Base-by-base conservation (phyloP, 2,888 invertebrate genomes). In the Hirtodrosophila histrioides region DNA sequence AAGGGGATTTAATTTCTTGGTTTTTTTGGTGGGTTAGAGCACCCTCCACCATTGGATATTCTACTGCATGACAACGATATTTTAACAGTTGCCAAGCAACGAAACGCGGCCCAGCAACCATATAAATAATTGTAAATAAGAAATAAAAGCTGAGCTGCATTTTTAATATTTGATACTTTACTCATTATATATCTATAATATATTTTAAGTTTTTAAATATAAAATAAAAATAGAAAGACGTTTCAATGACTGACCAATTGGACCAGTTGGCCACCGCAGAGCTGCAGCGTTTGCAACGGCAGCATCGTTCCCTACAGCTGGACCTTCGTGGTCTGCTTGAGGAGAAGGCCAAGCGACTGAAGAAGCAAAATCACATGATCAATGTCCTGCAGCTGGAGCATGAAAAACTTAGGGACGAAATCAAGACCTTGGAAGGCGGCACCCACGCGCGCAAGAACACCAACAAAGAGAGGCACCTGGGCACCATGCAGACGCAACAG, bases 211-310 rank as follows among this genome's bases (percentile, higher is more conserved):
- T n/a, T 5, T 27, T 27, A 27, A 6, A 27, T 45, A 17, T 54
- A 17, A 17, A 17, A 17, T 17, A 1, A 1, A 1, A 17, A 17
- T 17, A 17, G 2, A 17, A 17, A 17, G 2, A 17, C 17, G 17
- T 1, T 17, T 17, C 17, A 17, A 91, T 91, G 91, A 78, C 89
- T 58, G 94, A 96, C 83, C 95, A 95, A 79, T 93, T 96, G 92
- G 95, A 96, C 86, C 94, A 95, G 87, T 94, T 96, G 88, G 96
- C 96, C 3, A 95, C 95, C 87, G 94, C 95, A 62, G 91, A 98
- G 89, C 92, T 97, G 83, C 93, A 94, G 12, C 94, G 96, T 70
- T 91, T 98, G 40, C 95, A 96, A 78, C 93, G 97, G 86, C 96
- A 91, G 83, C 86, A 89, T 54, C 88, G 91, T 8, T 74, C 85